Conservation (phyloP, 2,797 vertebrate species). For the Sebastes iracundus region DNA sequence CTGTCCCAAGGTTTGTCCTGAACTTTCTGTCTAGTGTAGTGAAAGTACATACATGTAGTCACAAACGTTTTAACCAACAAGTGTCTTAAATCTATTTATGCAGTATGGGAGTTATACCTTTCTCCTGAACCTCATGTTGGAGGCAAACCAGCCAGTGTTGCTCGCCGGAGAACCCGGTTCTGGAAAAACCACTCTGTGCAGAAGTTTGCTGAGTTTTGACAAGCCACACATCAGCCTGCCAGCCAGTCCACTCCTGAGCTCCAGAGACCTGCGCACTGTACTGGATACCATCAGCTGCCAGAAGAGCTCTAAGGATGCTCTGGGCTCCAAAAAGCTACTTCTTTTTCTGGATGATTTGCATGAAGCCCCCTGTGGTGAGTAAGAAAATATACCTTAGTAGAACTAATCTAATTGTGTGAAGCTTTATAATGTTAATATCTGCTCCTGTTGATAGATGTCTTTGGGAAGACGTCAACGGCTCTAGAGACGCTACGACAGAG, state of each 20-base stretch:
- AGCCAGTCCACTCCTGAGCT: slow-evolving; percentile 67
- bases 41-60: background rate
- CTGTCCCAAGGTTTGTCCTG: slow-evolving; percentile 81
- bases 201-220: slow-evolving; percentile 73
- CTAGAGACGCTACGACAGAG: slow-evolving; percentile 87
- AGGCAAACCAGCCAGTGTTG: slow-evolving; percentile 80
- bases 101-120: slow-evolving; percentile 79
- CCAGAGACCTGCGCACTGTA: slow-evolving; percentile 74
- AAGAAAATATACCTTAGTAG: background rate
- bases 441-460: slow-evolving; percentile 73
- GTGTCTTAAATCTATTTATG: background rate
- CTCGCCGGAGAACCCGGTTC: slow-evolving; percentile 84
- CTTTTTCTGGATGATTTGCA: slow-evolving; percentile 76
- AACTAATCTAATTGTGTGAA: background rate
- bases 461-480: slow-evolving; percentile 75
- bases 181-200: slow-evolving; percentile 86
- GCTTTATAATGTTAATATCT: background rate
- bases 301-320: slow-evolving; percentile 2
- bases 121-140: slow-evolving; percentile 82
- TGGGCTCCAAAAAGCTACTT: slow-evolving; percentile 48
- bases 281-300: slow-evolving; percentile 60
- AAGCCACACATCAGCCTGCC: slow-evolving; percentile 66
- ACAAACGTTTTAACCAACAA: background rate
- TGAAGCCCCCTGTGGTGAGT: slow-evolving; percentile 72
- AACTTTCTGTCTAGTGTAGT: background rate